Percentiles rank a stretch among this genome's conserved stretches.
Conservation (phyloP, 2,113 vertebrate genomes). For the Pantherophis guttatus region DNA sequence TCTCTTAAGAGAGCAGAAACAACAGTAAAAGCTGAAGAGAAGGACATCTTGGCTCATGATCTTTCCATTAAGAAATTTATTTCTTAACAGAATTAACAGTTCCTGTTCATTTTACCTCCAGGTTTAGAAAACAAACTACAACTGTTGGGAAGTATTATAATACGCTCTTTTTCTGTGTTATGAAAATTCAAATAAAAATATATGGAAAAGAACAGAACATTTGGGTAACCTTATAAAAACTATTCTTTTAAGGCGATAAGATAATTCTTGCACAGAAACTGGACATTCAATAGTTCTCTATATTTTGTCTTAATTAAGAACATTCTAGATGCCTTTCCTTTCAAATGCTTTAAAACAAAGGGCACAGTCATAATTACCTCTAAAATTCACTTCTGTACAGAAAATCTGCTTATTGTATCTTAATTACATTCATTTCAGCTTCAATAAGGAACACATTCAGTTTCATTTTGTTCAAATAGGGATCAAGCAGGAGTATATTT, state of each 20-base stretch:
- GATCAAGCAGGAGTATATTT: not conserved
- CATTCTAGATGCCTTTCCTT: not conserved
- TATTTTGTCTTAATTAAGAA: conserved; percentile 5
- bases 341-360: conserved; percentile 18
- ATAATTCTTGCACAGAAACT: not conserved
- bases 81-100: not conserved
- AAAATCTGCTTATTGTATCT: conserved; percentile 1
- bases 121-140: not conserved
- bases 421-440: conserved; percentile 1
- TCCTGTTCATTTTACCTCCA: not conserved
- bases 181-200: not conserved
- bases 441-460: not conserved
- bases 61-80: not conserved
- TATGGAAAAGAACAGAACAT: not conserved
- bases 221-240: not conserved
- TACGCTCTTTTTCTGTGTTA: not conserved
- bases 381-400: conserved; percentile 22
- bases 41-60: not conserved
- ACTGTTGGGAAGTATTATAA: not conserved
- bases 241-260: not conserved
- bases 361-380: conserved; percentile 2
- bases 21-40: not conserved
- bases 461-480: conserved; percentile 21
- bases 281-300: not conserved
- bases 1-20: not conserved